Evolutionary conservation across 2,113 vertebrate species (phyloP).

Genomic region (Carlito syrichta): DNA sequence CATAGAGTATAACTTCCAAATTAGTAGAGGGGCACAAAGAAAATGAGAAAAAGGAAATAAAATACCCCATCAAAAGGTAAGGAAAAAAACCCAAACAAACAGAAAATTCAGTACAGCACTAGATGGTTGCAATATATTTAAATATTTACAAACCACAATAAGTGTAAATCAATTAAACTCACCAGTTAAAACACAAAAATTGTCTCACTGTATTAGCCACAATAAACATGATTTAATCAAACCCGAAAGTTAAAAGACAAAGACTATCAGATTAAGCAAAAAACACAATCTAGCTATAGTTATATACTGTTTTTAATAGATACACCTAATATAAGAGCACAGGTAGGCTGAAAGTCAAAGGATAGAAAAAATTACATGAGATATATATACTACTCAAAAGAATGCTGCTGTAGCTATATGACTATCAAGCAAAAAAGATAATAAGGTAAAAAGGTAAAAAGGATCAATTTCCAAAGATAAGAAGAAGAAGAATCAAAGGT

Average conservation of each 20-base stretch:
- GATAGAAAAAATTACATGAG: background rate
- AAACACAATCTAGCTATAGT: background rate
- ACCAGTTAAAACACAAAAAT: conserved; percentile 34
- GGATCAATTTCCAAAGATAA: background rate
- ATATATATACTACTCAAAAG: background rate
- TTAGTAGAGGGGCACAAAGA: background rate
- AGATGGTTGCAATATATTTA: background rate
- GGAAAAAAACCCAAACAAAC: background rate
- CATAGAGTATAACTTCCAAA: conserved; percentile 22
- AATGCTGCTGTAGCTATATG: background rate
- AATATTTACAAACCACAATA: conserved; percentile 32
- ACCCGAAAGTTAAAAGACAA: conserved; percentile 36
- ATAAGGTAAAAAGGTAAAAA: background rate
- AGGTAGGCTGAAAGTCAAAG: background rate
- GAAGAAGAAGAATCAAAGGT: no score
- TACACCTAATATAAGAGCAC: background rate
- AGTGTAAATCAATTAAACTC: conserved; percentile 37
- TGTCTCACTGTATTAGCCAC: background rate
- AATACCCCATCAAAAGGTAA: background rate
- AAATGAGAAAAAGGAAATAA: conserved; percentile 3
- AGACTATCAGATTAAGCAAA: background rate
- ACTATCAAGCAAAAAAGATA: background rate
- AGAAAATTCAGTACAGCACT: background rate
- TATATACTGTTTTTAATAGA: background rate
- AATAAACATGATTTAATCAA: background rate